These are phyloP conservation scores for Acyrthosiphon pisum DNA, from an alignment of 1,140 invertebrate species.

Conservation along the genomic window DNA sequence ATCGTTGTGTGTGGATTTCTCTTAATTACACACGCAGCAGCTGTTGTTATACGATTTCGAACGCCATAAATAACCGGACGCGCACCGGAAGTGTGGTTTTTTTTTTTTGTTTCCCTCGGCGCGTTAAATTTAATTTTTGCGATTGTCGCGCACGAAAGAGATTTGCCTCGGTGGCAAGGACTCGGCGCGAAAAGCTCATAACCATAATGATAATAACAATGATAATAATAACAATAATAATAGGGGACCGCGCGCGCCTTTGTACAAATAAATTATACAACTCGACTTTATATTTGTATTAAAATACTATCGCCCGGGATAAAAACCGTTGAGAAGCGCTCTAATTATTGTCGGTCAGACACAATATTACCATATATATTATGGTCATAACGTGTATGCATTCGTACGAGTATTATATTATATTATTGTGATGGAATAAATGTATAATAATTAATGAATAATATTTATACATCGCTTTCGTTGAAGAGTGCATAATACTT, in stretches of 20 bases:
- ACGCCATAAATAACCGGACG: background rate
- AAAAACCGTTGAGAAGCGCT: background rate
- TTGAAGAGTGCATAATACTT: background rate
- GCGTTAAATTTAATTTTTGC: background rate
- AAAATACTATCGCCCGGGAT: background rate
- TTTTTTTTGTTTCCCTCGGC: background rate
- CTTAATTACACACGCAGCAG: background rate
- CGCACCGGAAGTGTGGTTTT: background rate
- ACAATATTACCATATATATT: background rate
- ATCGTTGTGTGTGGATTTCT: background rate
- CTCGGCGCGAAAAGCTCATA: background rate
- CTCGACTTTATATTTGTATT: background rate
- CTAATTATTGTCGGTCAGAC: background rate
- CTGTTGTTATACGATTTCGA: background rate
- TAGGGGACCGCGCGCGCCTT: background rate
- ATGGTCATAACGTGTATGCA: no score
- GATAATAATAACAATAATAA: background rate
- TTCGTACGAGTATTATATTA: no score
- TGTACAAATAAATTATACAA: background rate
- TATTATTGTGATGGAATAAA: background rate
- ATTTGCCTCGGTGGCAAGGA: background rate
- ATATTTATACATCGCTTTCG: background rate
- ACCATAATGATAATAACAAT: no score
- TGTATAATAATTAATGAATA: background rate
- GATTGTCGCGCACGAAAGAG: background rate